A percentile compares a stretch with the other conserved stretches of the same genome.
Conservation (phyloP, 2,888 invertebrate species). For the Sphecodes monilicornis region DNA sequence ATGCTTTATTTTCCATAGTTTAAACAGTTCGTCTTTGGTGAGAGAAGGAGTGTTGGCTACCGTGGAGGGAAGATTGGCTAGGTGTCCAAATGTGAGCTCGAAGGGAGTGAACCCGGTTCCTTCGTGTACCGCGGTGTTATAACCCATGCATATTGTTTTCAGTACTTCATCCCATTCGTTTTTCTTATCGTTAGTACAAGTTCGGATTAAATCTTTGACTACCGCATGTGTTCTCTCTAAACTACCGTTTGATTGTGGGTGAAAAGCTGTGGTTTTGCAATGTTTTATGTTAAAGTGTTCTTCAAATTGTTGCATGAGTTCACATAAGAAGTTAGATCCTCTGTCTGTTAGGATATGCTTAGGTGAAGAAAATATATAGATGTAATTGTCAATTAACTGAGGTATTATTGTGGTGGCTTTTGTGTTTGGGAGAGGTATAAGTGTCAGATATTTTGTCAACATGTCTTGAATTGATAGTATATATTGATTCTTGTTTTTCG, state of each 20-base stretch:
- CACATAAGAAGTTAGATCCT: too few species aligned
- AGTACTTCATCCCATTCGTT: slow-evolving; percentile 9
- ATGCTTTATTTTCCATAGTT: slow-evolving; percentile 9
- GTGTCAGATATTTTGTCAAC: neutral
- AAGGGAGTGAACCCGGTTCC: neutral
- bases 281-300: too few species aligned
- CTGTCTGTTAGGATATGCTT: too few species aligned
- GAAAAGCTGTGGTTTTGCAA: too few species aligned
- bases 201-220: neutral
- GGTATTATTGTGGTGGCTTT: too few species aligned
- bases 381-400: too few species aligned
- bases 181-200: neutral
- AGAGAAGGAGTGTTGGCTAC: neutral
- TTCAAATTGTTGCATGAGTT: too few species aligned
- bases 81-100: neutral
- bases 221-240: too few species aligned
- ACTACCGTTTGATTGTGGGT: too few species aligned
- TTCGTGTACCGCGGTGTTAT: slow-evolving; percentile 9
- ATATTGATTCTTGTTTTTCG: neutral
- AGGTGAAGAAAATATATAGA: too few species aligned
- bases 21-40: neutral
- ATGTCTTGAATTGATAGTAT: neutral
- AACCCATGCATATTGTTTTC: neutral
- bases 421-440: too few species aligned
- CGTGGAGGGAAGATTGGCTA: neutral